phyloP scores from a whole-genome alignment of 2,113 vertebrate species.

The Pygoscelis adeliae region DNA sequence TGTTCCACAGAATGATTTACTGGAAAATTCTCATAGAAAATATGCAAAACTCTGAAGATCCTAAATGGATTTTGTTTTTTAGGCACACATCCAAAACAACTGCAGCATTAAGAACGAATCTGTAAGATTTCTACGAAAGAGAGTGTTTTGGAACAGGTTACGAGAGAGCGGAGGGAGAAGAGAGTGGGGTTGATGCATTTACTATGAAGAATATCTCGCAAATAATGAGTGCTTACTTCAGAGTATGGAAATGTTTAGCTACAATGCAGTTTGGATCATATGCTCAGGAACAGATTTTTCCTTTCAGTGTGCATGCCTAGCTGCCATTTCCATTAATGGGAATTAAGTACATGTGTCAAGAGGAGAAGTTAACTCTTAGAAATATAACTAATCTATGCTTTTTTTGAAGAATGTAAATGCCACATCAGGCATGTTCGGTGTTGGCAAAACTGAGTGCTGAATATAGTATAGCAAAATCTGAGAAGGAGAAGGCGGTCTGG shows the following conservation, averaged over 20 bases:
- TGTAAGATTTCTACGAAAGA: not conserved
- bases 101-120: not conserved
- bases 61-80: conserved; percentile 42
- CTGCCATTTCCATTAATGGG: conserved; percentile 72
- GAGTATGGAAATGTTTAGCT: conserved; percentile 65
- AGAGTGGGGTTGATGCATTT: not conserved
- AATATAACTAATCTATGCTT: conserved; percentile 57
- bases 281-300: conserved; percentile 64
- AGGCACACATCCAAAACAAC: not conserved
- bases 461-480: conserved; percentile 55
- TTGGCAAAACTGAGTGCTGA: conserved; percentile 61
- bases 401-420: conserved; percentile 66
- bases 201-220: conserved; percentile 39
- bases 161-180: not conserved
- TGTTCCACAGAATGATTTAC: conserved; percentile 49
- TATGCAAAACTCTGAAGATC: conserved; percentile 32
- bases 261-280: conserved; percentile 62
- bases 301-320: conserved; percentile 55
- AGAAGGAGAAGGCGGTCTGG: conserved; percentile 54
- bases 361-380: conserved; percentile 67
- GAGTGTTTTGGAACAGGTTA: not conserved
- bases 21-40: conserved; percentile 65
- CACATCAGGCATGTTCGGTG: conserved; percentile 54
- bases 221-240: conserved; percentile 39
- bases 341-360: conserved; percentile 72